Percentiles rank a stretch among this genome's conserved stretches.
Conservation (phyloP, 2,888 invertebrate species). For the Lathronympha strigana region DNA sequence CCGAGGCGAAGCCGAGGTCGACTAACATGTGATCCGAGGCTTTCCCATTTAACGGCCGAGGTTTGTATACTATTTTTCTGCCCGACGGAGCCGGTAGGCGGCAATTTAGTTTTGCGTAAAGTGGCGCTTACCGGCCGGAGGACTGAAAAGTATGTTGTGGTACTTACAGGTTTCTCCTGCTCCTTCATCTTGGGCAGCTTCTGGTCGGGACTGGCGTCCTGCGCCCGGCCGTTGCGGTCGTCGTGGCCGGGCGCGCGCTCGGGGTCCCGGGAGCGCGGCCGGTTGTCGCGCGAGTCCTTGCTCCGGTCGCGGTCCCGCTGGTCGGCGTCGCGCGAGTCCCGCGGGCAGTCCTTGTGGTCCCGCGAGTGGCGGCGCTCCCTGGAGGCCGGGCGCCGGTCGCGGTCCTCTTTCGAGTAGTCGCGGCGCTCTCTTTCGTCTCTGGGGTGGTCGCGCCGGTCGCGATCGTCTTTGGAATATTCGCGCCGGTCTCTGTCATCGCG, state of each 20-base stretch:
- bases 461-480: conserved; percentile 43
- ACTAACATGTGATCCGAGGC: too few species aligned
- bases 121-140: too few species aligned
- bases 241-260: conserved; percentile 41
- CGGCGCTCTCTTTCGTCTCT: conserved; percentile 51
- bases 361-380: conserved; percentile 44
- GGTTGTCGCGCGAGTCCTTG: conserved; percentile 39
- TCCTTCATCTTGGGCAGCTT: conserved; percentile 89
- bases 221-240: conserved; percentile 58
- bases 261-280: conserved; percentile 44
- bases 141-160: too few species aligned
- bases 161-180: conserved; percentile 88
- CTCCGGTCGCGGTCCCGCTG: conserved; percentile 46
- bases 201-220: conserved; percentile 62
- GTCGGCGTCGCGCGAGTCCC: conserved; percentile 51
- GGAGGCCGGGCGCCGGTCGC: conserved; percentile 45
- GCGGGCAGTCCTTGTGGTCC: conserved; percentile 40
- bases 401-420: conserved; percentile 44
- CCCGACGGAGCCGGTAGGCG: too few species aligned
- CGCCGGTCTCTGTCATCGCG: conserved; percentile 49
- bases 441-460: conserved; percentile 46
- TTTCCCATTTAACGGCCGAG: too few species aligned
- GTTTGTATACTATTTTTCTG: too few species aligned
- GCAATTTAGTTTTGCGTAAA: too few species aligned
- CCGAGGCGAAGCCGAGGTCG: too few species aligned